Evolutionary conservation across 2,888 invertebrate genomes (phyloP), one percentile per base, ranked within the genome.

Genomic region (Achlya flavicornis): DNA sequence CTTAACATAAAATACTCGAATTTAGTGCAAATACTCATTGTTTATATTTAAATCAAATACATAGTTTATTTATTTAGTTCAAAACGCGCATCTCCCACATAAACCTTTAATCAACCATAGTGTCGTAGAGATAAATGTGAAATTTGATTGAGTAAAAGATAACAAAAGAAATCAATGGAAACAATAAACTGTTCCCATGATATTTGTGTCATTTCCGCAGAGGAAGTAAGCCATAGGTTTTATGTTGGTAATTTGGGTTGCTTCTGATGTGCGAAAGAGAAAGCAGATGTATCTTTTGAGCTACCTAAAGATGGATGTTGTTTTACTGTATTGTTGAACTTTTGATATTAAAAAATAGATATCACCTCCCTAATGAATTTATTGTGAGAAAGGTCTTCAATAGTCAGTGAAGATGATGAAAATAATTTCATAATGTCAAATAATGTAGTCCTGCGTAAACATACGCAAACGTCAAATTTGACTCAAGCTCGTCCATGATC

Each of bases 111-210:
- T 41, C 11, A 60, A 60, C 60, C 41, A 41, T 26, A 41, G 11
- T 7, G 11, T 10, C 12, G 5, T 12, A 41, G 26, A 41, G 5
- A 41, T 43, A 60, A 19, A 41, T 41, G 4, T 43, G 26, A 60
- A 60, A 26, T 60, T 11, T 4, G 10, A 60, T 5, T 41, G 19
- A 14, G 12, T 5, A 19, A 26, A 26, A 12, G 38, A 12, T 1
- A 41, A 12, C 14, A 41, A 60, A 60, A 41, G 12, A 60, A 60
- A 60, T 43, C 60, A 60, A 60, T 60, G 60, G 53, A 53, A 53
- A 53, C 19, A 53, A 41, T 41, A 60, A 10, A 41, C 26, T 8
- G 41, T 41, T 60, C 43, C 41, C 60, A 41, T 19, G 60, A 41
- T 60, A 59, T 59, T 38, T 59, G 33, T 26, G 19, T 26, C 41